Conservation (phyloP, 1,140 invertebrate genomes). For the Neodiprion virginianus region DNA sequence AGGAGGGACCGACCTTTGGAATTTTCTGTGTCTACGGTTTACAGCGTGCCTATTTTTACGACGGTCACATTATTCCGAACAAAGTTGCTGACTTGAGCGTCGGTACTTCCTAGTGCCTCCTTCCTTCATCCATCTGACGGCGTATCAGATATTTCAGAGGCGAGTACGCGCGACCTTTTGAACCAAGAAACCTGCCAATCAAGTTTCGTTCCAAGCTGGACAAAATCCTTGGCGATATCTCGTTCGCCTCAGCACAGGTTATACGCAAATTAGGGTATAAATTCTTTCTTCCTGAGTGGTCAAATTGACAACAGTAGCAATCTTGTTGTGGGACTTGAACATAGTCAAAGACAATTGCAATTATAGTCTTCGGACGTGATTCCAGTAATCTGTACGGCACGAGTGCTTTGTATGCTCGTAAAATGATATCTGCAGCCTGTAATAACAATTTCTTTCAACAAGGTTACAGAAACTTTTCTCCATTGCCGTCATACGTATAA, state of each 20-base stretch:
- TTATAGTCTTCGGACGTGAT: too few relatives aligned
- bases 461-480: too few relatives aligned
- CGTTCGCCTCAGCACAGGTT: neutral
- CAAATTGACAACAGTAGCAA: too few relatives aligned
- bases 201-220: neutral
- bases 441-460: too few relatives aligned
- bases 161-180: neutral
- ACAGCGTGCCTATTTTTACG: slow-evolving; percentile 4
- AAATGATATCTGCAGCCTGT: too few relatives aligned
- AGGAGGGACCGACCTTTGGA: slow-evolving; percentile 51
- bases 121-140: neutral
- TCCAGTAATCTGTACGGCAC: too few relatives aligned
- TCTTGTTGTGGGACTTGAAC: too few relatives aligned
- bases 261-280: too few relatives aligned
- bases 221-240: neutral
- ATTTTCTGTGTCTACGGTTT: slow-evolving; percentile 41
- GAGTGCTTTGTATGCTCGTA: too few relatives aligned
- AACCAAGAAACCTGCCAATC: neutral
- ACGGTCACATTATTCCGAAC: slow-evolving; percentile 30
- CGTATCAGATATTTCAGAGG: slow-evolving; percentile 5
- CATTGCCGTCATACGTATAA: too few relatives aligned
- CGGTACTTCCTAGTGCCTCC: neutral
- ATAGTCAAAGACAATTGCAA: too few relatives aligned
- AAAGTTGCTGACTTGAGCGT: neutral
- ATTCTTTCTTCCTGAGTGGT: too few relatives aligned